These are phyloP conservation scores for Gerris buenoi DNA, from an alignment of 1,140 invertebrate genomes.

Conservation along the genomic window DNA sequence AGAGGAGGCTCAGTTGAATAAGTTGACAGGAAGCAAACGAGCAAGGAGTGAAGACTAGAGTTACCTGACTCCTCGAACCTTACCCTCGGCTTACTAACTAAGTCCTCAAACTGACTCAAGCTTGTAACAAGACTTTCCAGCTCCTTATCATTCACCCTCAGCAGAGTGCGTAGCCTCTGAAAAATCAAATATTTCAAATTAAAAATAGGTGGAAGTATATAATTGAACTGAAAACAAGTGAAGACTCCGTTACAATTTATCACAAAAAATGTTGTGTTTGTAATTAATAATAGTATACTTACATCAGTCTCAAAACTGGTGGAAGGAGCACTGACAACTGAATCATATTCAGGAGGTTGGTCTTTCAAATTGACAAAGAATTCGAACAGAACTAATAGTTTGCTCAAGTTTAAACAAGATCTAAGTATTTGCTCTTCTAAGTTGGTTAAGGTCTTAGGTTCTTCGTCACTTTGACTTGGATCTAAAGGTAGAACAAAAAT, in stretches of 20 bases:
- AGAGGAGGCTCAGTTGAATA: background rate
- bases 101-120: background rate
- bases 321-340: conserved; percentile 21
- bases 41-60: background rate
- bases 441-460: too few relatives aligned
- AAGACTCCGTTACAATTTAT: too few relatives aligned
- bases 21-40: background rate
- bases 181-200: background rate
- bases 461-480: too few relatives aligned
- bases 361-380: background rate
- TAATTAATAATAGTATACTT: too few relatives aligned
- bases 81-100: background rate
- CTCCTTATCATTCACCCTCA: conserved; percentile 12
- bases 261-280: too few relatives aligned
- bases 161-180: conserved; percentile 7
- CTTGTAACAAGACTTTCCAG: background rate
- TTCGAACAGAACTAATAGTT: background rate
- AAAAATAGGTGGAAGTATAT: too few relatives aligned
- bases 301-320: conserved; percentile 9
- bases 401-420: background rate
- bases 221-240: too few relatives aligned
- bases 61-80: background rate
- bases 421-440: background rate
- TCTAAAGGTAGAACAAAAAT: too few relatives aligned
- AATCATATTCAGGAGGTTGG: conserved; percentile 28